Evolutionary conservation across 2,888 invertebrate genomes (phyloP).

Genomic region (Drosophila seclusa): DNA sequence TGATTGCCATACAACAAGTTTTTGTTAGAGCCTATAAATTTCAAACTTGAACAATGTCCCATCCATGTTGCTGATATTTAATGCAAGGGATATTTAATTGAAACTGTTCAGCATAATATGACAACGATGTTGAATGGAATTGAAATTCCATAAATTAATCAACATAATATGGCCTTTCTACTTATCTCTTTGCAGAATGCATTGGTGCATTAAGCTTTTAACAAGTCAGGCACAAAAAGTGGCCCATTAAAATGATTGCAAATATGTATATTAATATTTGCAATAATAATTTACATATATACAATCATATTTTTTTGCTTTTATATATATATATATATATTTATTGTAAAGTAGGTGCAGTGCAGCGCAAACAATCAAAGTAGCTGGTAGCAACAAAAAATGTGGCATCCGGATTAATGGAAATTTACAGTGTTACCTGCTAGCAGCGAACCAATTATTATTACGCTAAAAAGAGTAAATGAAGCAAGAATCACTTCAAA

Average conservation of each 20-base stretch:
- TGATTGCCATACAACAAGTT: not conserved
- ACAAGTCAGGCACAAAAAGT: conserved; percentile 54
- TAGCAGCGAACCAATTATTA: not conserved
- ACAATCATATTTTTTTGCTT: conserved; percentile 14
- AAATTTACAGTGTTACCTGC: conserved; percentile 55
- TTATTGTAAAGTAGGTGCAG: conserved; percentile 23
- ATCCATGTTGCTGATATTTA: conserved; percentile 4
- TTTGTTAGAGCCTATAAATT: not conserved
- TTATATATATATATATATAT: not conserved
- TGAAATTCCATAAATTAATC: conserved; percentile 56
- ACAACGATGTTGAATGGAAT: conserved; percentile 17
- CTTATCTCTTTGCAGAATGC: conserved; percentile 27
- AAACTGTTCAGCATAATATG: conserved; percentile 40
- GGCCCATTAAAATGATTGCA: conserved; percentile 73
- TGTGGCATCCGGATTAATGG: conserved; percentile 57
- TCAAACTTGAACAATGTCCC: not conserved
- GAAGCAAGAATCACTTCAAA: not conserved
- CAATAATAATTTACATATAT: conserved; percentile 7
- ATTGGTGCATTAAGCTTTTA: conserved; percentile 61
- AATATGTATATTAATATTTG: conserved; percentile 24
- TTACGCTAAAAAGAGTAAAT: not conserved
- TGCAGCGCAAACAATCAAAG: conserved; percentile 71
- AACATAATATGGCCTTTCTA: conserved; percentile 26
- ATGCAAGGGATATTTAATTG: conserved; percentile 38
- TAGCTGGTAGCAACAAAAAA: conserved; percentile 45